Base-by-base conservation (phyloP, 2,113 vertebrate genomes). In the Leucoraja erinaceus region DNA sequence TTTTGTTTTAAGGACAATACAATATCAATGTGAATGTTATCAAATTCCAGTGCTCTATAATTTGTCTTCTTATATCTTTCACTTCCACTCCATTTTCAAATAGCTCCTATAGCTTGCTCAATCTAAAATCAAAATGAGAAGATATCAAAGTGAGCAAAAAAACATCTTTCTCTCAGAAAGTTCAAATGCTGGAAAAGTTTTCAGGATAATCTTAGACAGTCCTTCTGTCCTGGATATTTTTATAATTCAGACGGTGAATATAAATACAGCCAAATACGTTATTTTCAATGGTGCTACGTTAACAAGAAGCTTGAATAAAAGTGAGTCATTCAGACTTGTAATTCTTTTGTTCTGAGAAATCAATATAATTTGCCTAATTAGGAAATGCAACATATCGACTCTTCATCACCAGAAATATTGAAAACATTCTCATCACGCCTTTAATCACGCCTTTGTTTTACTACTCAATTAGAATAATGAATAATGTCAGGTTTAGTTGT, bases 401-500 rank as follows among this genome's bases (percentile, higher is more conserved):
- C 9, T 2, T 83, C 28, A 14, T 31, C 63, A 86, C 56, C 22
- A 75, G 8, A 31, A 76, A 31, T 31, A 63, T 31, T 18, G 59
- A 88, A 88, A 16, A 72, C 7, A 84, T 16, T 47, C 38, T 47
- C 38, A 47, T 47, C 38, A 47, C 38, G 38, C 12, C n/a, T 66
- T 28, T 66, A 56, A 86, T 61, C 59, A n/a, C 83, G 63, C 25
- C 25, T 31, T 66, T 61, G 59, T 63, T 88, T 88, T 88, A 88
- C 83, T 31, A 88, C 59, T 16, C 28, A 66, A 88, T 88, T 88
- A 63, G 83, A 88, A 88, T 88, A 88, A 88, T 88, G 83, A 31
- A 88, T 63, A 18, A 66, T 88, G 56, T 66, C 28, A 63, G 63
- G n/a, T 63, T 66, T 61, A 18, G 83, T 31, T 88, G 16, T 88